A percentile compares a stretch with the other conserved stretches of the same genome.
These are phyloP conservation scores for Thysanoteuthis rhombus DNA, from an alignment of 2,888 invertebrate species.

Conservation along the genomic window DNA sequence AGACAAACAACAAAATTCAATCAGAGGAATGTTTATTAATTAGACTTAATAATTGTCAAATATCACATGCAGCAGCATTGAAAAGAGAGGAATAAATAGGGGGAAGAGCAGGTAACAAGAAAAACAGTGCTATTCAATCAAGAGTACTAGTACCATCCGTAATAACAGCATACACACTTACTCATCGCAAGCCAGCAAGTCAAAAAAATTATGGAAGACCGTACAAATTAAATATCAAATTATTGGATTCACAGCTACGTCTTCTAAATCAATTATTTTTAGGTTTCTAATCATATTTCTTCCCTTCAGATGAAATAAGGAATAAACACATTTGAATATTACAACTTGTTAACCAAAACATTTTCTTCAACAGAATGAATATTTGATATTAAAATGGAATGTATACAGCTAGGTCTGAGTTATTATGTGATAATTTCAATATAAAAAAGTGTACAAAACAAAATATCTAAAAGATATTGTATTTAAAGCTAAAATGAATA, in stretches of 20 bases:
- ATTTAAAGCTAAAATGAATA: too few relatives aligned
- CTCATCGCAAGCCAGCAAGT: background rate
- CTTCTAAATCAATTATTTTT: background rate
- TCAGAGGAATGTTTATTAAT: background rate
- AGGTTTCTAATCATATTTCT: background rate
- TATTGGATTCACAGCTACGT: background rate
- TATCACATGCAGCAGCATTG: background rate
- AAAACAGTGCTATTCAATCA: background rate
- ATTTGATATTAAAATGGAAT: background rate
- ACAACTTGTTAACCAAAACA: background rate
- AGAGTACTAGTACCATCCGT: background rate
- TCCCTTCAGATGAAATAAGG: background rate
- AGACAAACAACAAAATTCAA: background rate
- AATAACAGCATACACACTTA: background rate
- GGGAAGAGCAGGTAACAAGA: background rate
- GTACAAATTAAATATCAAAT: background rate
- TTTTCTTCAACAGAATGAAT: background rate
- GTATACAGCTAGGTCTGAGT: too few relatives aligned
- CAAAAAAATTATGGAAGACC: background rate
- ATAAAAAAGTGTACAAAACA: too few relatives aligned
- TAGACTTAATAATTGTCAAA: background rate
- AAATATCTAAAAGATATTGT: too few relatives aligned
- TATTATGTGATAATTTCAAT: too few relatives aligned
- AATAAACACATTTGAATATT: background rate
- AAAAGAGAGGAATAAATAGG: background rate